Percentiles rank a stretch among this genome's conserved stretches.
phyloP scores from a whole-genome alignment of 2,888 invertebrate genomes.

The Nephrocerus scutellatus region DNA sequence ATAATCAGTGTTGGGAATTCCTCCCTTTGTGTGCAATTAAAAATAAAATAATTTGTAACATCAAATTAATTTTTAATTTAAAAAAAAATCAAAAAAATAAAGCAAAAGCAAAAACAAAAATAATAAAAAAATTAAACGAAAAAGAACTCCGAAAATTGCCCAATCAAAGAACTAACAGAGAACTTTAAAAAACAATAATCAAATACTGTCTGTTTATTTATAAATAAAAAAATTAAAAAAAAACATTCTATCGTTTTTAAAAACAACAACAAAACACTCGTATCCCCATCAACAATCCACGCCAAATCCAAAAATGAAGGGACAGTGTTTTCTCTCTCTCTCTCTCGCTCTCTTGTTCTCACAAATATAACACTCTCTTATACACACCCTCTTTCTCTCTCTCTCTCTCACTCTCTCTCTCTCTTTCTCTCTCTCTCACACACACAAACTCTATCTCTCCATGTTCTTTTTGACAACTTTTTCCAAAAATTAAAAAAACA shows the following conservation, averaged over 20 bases:
- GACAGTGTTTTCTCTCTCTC: no score
- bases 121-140: background rate
- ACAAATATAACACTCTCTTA: no score
- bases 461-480: no score
- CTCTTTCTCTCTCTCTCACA: no score
- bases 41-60: conserved; percentile 4
- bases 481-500: conserved; percentile 6
- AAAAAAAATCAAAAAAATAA: conserved; percentile 4
- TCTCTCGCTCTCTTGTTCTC: no score
- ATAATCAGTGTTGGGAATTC: conserved; percentile 26
- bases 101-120: conserved; percentile 2
- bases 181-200: conserved; percentile 16
- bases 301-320: no score
- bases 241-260: no score
- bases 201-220: conserved; percentile 20
- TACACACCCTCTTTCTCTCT: no score
- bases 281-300: no score
- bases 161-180: conserved; percentile 18
- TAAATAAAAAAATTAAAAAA: conserved; percentile 6
- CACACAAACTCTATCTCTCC: no score
- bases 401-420: no score
- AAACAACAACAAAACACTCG: no score
- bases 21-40: conserved; percentile 21
- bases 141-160: background rate
- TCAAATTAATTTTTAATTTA: conserved; percentile 7